These are phyloP conservation scores for Murina feae DNA, from an alignment of 2,113 vertebrate species.

Conservation along the genomic window DNA sequence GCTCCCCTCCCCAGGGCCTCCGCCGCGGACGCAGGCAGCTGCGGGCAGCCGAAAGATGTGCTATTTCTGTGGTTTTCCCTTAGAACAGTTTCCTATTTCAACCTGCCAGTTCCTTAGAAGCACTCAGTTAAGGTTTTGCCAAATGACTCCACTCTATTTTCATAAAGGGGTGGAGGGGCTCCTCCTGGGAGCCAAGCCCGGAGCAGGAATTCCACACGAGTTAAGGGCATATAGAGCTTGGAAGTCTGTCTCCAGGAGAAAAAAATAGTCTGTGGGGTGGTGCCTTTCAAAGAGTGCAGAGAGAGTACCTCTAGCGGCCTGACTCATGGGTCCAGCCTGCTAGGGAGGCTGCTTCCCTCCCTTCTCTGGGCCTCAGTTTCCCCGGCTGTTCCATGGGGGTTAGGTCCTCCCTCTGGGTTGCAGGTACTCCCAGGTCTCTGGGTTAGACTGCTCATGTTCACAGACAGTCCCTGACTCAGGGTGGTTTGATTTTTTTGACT, in stretches of 20 bases:
- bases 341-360: background rate
- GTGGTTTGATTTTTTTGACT: background rate
- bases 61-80: conserved; percentile 58
- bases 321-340: background rate
- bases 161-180: conserved; percentile 62
- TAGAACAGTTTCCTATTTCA: conserved; percentile 64
- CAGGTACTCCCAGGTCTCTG: background rate
- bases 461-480: background rate
- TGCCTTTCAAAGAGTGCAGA: background rate
- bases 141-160: conserved; percentile 63
- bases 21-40: background rate
- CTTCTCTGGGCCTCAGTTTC: background rate
- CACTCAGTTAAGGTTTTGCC: conserved; percentile 61
- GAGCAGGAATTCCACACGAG: conserved; percentile 57
- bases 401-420: background rate
- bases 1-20: background rate
- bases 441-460: background rate
- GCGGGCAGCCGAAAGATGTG: conserved; percentile 26
- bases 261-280: background rate
- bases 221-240: conserved; percentile 8
- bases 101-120: conserved; percentile 72
- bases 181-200: conserved; percentile 44
- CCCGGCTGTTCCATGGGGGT: background rate
- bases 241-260: conserved; percentile 6
- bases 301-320: background rate